These are phyloP conservation scores for Esox lucius DNA, from an alignment of 2,797 vertebrate species.

Conservation along the genomic window DNA sequence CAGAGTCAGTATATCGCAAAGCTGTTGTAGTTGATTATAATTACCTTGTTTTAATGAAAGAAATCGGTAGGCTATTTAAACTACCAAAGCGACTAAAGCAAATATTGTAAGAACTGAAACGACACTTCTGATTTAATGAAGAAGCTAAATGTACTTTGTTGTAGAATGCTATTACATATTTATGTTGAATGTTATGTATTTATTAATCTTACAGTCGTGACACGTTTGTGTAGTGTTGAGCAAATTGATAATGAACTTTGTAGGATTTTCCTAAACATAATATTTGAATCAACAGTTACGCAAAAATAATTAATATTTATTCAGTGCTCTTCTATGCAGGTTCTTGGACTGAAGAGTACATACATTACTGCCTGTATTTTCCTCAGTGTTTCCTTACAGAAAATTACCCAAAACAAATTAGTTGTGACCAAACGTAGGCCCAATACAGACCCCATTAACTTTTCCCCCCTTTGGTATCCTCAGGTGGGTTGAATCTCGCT, in stretches of 20 bases:
- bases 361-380: neutral
- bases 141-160: too few species aligned
- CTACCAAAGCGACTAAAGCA: neutral
- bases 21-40: neutral
- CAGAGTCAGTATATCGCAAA: neutral
- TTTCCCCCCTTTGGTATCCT: constrained; percentile 30
- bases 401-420: neutral
- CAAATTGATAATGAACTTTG: neutral
- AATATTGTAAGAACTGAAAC: too few species aligned
- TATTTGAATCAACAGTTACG: neutral
- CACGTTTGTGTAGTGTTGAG: neutral
- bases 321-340: neutral
- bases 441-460: neutral
- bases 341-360: neutral
- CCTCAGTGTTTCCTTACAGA: neutral
- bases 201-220: too few species aligned
- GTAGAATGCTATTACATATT: too few species aligned
- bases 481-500: constrained; percentile 44
- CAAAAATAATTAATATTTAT: neutral
- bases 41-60: neutral
- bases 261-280: neutral
- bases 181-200: too few species aligned
- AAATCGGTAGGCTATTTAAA: neutral
- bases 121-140: too few species aligned
- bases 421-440: neutral